Conservation (phyloP, 2,888 invertebrate genomes). For the Drosophila borealis region DNA sequence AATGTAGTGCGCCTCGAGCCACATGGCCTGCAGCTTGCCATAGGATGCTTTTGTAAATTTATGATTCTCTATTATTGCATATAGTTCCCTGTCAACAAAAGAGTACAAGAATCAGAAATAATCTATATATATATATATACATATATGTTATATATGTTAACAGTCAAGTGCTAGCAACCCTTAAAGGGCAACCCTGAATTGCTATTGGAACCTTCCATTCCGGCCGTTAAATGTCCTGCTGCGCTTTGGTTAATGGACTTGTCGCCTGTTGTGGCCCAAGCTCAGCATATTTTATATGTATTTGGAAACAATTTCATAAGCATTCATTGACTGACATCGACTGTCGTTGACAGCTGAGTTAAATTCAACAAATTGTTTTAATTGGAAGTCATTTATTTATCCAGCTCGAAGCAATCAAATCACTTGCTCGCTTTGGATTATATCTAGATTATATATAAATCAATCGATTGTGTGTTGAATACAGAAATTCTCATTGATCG, state of each 20-base stretch:
- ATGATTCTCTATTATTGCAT: conserved; percentile 94
- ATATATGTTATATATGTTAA: neutral
- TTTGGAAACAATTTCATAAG: conserved; percentile 78
- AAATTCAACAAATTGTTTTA: conserved; percentile 75
- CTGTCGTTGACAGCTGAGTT: conserved; percentile 69
- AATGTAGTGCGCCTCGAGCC: conserved; percentile 97
- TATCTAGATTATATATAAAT: conserved; percentile 17
- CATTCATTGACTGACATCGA: conserved; percentile 47
- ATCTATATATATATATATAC: neutral
- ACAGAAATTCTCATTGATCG: neutral
- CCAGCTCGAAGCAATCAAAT: conserved; percentile 73
- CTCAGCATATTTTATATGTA: conserved; percentile 33
- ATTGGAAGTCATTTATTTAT: conserved; percentile 75
- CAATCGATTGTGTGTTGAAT: conserved; percentile 1
- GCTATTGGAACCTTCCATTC: neutral
- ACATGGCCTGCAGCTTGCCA: conserved; percentile 95
- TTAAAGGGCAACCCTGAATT: conserved; percentile 33
- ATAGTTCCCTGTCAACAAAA: conserved; percentile 88
- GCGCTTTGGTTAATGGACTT: conserved; percentile 39
- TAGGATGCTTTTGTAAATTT: conserved; percentile 96
- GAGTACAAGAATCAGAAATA: neutral
- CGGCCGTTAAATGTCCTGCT: conserved; percentile 42
- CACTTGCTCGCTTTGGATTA: conserved; percentile 51
- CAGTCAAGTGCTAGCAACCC: conserved; percentile 24
- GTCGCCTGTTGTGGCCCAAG: conserved; percentile 21